phyloP scores from a whole-genome alignment of 1,140 invertebrate genomes.

The Drosophila nikananu region DNA sequence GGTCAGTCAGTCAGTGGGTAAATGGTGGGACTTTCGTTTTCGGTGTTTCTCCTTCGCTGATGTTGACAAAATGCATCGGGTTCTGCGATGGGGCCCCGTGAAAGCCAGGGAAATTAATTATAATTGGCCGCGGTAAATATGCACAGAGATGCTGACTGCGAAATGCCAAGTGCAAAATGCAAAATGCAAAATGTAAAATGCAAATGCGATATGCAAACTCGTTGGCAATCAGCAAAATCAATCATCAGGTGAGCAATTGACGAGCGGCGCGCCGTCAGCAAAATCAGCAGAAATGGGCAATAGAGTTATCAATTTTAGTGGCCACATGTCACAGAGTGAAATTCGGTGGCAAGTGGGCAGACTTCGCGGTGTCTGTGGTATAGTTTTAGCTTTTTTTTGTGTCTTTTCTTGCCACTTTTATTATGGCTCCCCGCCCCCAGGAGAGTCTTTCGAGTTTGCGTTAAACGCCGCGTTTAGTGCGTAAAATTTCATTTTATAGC shows the following conservation, averaged over 20 bases:
- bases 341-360: slow-evolving; percentile 34
- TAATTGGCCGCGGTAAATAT: slow-evolving; percentile 75
- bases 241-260: slow-evolving; percentile 79
- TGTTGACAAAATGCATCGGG: slow-evolving; percentile 78
- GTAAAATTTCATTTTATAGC: slow-evolving; percentile 78
- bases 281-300: slow-evolving; percentile 60
- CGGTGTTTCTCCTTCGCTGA: slow-evolving; percentile 28
- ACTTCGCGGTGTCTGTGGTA: slow-evolving; percentile 45
- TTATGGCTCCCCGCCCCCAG: slow-evolving; percentile 7
- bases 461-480: slow-evolving; percentile 58
- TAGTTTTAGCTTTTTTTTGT: slow-evolving; percentile 15
- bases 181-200: slow-evolving; percentile 46
- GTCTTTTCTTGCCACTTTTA: slow-evolving; percentile 39
- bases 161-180: slow-evolving; percentile 63
- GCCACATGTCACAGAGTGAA: slow-evolving; percentile 60
- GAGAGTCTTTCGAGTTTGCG: slow-evolving; percentile 21
- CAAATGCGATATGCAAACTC: slow-evolving; percentile 66
- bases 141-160: slow-evolving; percentile 39
- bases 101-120: slow-evolving; percentile 71
- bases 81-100: slow-evolving; percentile 52
- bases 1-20: slow-evolving; percentile 52
- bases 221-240: slow-evolving; percentile 79
- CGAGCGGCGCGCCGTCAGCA: slow-evolving; percentile 47
- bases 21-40: slow-evolving; percentile 73
- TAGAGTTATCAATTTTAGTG: slow-evolving; percentile 83